Evolutionary conservation across 2,888 invertebrate genomes (phyloP), one percentile per base, ranked within the genome.

Genomic region (Phymatocera aterrima): DNA sequence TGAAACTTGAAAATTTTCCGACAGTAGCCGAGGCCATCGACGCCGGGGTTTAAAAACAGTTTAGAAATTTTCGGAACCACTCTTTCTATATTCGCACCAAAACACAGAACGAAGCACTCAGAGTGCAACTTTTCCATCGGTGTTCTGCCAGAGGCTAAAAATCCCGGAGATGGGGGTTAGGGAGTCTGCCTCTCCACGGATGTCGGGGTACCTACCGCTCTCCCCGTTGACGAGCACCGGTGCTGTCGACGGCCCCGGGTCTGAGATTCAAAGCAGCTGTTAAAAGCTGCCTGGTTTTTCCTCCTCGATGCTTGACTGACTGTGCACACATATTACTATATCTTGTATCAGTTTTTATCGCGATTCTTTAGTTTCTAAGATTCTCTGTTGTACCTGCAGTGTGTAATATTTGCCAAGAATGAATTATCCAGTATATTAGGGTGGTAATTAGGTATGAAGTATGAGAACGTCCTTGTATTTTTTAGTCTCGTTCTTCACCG

Each of bases 71-170:
- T 75, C 43, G 75, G 75, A 6, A 40, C 31, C 46, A 54, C 75
- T 28, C 31, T 57, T 1, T 65, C 37, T 60, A 18, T 34, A 31
- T 72, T 18, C 51, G 68, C 18, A 83, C 82, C 83, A 82, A 87
- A 87, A 90, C 89, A 89, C 89, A 88, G 87, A 87, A 82, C 83
- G 85, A 83, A 86, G 89, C 87, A 90, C 89, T 87, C 87, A 81
- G 82, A 88, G 86, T 87, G 88, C 87, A 90, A 90, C 90, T 90
- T 90, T 90, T 90, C 88, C 89, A 89, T 89, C 86, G 90, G 87
- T 80, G 79, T 80, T 80, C 80, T 79, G 88, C 89, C 86, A 83
- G 82, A 82, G 89, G 88, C 87, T 84, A 89, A 89, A 89, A 90
- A 89, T 89, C 87, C 88, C 86, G 85, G 87, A 88, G 87, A 87